Percentiles rank a stretch among this genome's conserved stretches.
phyloP scores from a whole-genome alignment of 2,888 invertebrate genomes.

The Gari tellinella region DNA sequence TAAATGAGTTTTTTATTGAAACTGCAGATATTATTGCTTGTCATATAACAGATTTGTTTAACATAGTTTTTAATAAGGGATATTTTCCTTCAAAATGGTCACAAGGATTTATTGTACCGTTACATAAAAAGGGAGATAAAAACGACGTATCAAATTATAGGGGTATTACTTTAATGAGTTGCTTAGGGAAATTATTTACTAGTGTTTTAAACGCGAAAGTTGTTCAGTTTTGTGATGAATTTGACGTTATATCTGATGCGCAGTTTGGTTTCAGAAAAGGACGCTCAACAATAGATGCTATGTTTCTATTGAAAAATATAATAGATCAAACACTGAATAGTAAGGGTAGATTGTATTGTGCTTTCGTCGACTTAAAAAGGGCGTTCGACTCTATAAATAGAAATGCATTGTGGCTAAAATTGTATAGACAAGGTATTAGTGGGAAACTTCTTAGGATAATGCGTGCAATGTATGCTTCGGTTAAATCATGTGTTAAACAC shows the following conservation, averaged over 20 bases:
- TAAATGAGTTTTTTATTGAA: constrained; percentile 37
- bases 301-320: constrained; percentile 11
- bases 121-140: constrained; percentile 41
- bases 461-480: background rate
- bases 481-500: constrained; percentile 1
- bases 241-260: constrained; percentile 22
- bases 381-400: constrained; percentile 6
- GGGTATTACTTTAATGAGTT: constrained; percentile 37
- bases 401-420: too few species aligned
- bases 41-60: constrained; percentile 24
- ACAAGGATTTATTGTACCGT: constrained; percentile 27
- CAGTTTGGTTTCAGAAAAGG: constrained; percentile 41
- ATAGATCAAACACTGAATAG: background rate
- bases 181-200: constrained; percentile 28
- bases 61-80: constrained; percentile 15
- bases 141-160: constrained; percentile 33
- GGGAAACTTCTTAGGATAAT: background rate
- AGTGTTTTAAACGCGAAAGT: constrained; percentile 22
- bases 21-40: constrained; percentile 18
- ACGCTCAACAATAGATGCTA: constrained; percentile 19
- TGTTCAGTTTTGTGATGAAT: constrained; percentile 4
- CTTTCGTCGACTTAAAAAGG: constrained; percentile 13
- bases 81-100: constrained; percentile 28
- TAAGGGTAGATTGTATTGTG: constrained; percentile 19
- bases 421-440: too few species aligned